These are phyloP conservation scores for Brienomyrus brachyistius DNA, from an alignment of 2,113 vertebrate species.

Conservation along the genomic window DNA sequence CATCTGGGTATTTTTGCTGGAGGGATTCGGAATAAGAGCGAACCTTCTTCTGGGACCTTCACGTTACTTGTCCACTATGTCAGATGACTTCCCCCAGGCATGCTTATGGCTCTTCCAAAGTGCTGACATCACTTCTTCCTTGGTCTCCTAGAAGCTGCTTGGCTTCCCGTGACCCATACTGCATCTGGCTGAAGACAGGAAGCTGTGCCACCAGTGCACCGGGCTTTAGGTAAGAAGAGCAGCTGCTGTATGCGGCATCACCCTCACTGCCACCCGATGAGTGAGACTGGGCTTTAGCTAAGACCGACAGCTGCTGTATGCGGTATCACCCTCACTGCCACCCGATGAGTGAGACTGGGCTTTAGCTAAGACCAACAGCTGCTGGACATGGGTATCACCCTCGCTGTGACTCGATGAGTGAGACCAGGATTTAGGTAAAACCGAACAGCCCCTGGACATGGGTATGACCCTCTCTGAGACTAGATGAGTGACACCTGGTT, in stretches of 20 bases:
- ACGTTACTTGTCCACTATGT: not conserved
- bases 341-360: too few relatives aligned
- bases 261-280: not conserved
- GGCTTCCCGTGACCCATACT: conserved; percentile 64
- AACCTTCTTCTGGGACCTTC: not conserved
- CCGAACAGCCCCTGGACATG: too few relatives aligned
- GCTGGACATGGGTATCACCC: not conserved
- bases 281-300: not conserved
- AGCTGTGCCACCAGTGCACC: conserved; percentile 49
- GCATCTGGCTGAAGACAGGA: conserved; percentile 57
- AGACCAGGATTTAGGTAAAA: too few relatives aligned
- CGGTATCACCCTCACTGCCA: not conserved
- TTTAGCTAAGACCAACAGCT: too few relatives aligned
- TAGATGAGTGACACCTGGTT: too few relatives aligned
- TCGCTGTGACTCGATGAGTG: not conserved
- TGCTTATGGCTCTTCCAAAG: not conserved
- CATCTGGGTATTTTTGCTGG: not conserved
- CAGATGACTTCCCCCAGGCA: not conserved
- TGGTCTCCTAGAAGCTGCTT: conserved; percentile 53
- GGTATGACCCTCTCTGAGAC: not conserved
- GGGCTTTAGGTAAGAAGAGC: conserved; percentile 46
- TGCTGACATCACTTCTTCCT: not conserved
- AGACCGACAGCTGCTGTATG: too few relatives aligned
- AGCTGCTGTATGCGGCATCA: not conserved
- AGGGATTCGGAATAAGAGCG: not conserved